Evolutionary conservation across 1,140 invertebrate genomes (phyloP), one percentile per base, ranked within the genome.

Genomic region (Pseudomyrmex concolor): DNA sequence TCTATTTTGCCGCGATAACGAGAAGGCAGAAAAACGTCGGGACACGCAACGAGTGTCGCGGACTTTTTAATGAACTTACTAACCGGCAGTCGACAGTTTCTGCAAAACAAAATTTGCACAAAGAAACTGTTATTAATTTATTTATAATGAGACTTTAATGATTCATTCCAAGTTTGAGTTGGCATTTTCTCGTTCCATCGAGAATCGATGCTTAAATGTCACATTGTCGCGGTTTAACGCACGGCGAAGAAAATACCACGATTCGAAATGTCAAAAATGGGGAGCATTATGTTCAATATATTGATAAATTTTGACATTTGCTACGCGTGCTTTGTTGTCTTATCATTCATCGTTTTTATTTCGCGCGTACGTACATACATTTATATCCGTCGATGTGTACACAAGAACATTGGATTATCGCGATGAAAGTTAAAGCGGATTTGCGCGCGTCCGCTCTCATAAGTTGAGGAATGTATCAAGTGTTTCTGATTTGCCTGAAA

Each of bases 401-500:
- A 17, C 34, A 10, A 80, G 22, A 70, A 71, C 54, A 48, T 57
- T 45, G 54, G 43, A 80, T 80, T 70, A 59, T 80, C 12, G 12
- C 19, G 43, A 80, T 71, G 12, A 80, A 80, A 78, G 76, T 78
- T 78, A 78, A 59, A 59, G 54, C 76, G 66, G 22, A 80, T 59
- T 80, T 59, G 54, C 22, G 43, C 43, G 15, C 22, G 22, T 60
- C 43, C n/a, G 45, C n/a, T 2, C 19, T 71, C 43, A 45, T 70
- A 80, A 80, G 54, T 66, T 76, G 22, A n/a, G 15, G 19, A 50
- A 83, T 66, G 72, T 66, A 76, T 83, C 71, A 77, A 83, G 54
- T 77, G 50, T 66, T 77, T 66, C 43, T 77, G 59, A 83, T 83
- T 83, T 19, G 43, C 57, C 59, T 19, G 81, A 60, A 34, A 5